Evolutionary conservation across 2,888 invertebrate species (phyloP).

Genomic region (Cerastis rubricosa): DNA sequence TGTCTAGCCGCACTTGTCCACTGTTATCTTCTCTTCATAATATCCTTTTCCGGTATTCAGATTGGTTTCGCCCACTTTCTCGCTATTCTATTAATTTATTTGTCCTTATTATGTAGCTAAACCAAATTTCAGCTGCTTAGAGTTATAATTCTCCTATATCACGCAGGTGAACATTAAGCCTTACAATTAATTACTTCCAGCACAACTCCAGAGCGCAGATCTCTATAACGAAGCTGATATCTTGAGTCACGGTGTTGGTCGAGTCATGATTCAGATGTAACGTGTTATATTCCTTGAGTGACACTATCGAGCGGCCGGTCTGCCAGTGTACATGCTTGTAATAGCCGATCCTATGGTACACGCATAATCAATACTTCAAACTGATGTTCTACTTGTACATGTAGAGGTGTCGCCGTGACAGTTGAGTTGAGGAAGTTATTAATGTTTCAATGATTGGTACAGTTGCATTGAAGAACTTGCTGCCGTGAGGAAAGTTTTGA

Average conservation of each 20-base stretch:
- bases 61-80: conserved; percentile 13
- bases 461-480: not conserved
- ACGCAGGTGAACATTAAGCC: not conserved
- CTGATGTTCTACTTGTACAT: conserved; percentile 35
- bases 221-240: conserved; percentile 60
- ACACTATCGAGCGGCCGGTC: conserved; percentile 72
- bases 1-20: conserved; percentile 8
- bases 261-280: conserved; percentile 71
- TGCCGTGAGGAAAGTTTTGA: not conserved
- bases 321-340: conserved; percentile 54
- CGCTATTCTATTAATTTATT: not conserved
- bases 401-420: conserved; percentile 46
- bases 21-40: conserved; percentile 9
- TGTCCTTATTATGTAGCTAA: not conserved
- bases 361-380: conserved; percentile 48
- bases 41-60: conserved; percentile 15
- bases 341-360: conserved; percentile 52
- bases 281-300: conserved; percentile 70
- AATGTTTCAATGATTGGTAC: conserved; percentile 11
- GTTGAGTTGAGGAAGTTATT: conserved; percentile 26
- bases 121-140: not conserved
- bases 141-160: conserved; percentile 3
- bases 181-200: conserved; percentile 33
- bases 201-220: conserved; percentile 35
- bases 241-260: conserved; percentile 69